Evolutionary conservation across 2,888 invertebrate genomes (phyloP).

Genomic region (Octodonta nipae): DNA sequence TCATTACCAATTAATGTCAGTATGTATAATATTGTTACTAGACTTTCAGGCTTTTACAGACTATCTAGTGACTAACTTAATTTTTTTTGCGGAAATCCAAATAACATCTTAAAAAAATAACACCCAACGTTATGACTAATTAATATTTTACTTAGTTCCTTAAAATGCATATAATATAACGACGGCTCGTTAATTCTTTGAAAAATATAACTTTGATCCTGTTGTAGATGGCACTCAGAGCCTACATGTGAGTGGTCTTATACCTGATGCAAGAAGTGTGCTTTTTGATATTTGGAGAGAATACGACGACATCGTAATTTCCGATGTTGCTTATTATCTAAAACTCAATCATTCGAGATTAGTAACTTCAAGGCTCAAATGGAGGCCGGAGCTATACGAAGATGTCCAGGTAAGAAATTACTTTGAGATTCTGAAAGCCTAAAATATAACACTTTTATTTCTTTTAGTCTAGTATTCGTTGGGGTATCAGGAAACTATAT

Average conservation of each 20-base stretch:
- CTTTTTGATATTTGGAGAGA: constrained; percentile 68
- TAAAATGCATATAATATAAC: not conserved
- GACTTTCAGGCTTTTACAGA: too few species aligned
- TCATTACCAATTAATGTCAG: too few species aligned
- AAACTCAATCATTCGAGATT: constrained; percentile 73
- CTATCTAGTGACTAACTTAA: too few species aligned
- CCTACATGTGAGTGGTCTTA: constrained; percentile 58
- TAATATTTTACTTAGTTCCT: constrained; percentile 2
- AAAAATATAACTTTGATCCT: too few species aligned
- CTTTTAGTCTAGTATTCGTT: constrained; percentile 35
- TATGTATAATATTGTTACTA: too few species aligned
- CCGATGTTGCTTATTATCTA: constrained; percentile 65
- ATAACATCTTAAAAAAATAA: too few species aligned
- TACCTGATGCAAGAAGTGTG: constrained; percentile 64
- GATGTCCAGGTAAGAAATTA: constrained; percentile 41
- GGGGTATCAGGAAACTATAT: constrained; percentile 36
- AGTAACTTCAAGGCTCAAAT: constrained; percentile 62
- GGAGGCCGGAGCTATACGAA: constrained; percentile 61
- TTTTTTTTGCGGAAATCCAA: too few species aligned
- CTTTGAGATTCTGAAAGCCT: not conserved
- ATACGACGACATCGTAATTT: constrained; percentile 64
- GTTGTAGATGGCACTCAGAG: constrained; percentile 48
- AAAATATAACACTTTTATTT: constrained; percentile 2
- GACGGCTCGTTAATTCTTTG: too few species aligned
- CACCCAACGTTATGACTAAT: too few species aligned